Base-by-base conservation (phyloP, 1,140 invertebrate genomes). In the Bombus superbus region DNA sequence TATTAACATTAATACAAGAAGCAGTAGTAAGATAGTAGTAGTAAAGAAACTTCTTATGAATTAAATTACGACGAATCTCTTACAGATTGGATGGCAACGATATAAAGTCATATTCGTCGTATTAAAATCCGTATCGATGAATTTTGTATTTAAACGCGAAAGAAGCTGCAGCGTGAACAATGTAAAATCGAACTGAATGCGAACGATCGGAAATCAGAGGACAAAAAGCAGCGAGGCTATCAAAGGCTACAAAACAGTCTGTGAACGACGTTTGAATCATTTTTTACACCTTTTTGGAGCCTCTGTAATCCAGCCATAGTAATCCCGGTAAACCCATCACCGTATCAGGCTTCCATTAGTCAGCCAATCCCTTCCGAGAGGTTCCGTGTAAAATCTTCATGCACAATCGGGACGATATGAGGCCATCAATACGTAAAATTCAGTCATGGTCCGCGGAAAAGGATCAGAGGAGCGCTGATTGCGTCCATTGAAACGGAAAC, bases 401-500 rank as follows among this genome's bases (percentile, higher is more conserved):
- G 42, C 40, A 47, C 53, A 35, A 74, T 62, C 38, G 53, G 38
- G 13, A 38, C 64, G 13, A 57, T 28, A 62, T 74, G 35, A 62
- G 40, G 72, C n/a, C 71, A 42, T 64, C 71, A 35, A 44, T 64
- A 62, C 57, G 71, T n/a, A 72, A 66, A 75, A 42, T 81, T 81
- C 40, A n/a, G 32, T 13, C 18, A 53, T 53, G 47, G 47, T 53
- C 18, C 18, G 18, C 64, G 25, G 18, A n/a, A 38, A 32, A 35
- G 15, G 64, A 15, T 35, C n/a, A 66, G 64, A 66, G 15, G 64
- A 8, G 64, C 13, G n/a, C n/a, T 82, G 81, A 82, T 82, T 74
- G 81, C 81, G 71, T 38, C 57, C 71, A 82, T 82, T 82, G 38
- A 74, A 74, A 32, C 71, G 57, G 22, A 82, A 82, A 82, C 71